Conservation (phyloP, 2,113 vertebrate species). For the Neolamprologus falcicula region DNA sequence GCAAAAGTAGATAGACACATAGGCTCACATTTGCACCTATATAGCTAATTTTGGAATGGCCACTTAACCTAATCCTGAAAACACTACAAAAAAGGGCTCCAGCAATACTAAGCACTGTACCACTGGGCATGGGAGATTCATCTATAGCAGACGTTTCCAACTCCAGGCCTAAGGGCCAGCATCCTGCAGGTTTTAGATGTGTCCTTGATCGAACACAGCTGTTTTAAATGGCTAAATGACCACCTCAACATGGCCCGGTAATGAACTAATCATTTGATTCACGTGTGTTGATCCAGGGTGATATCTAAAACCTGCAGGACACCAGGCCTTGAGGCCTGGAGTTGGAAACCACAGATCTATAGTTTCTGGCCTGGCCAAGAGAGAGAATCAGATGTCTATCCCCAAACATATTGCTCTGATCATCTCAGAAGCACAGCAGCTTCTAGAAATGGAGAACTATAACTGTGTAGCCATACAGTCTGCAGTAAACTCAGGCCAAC, state of each 20-base stretch:
- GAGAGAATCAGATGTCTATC: background rate
- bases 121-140: background rate
- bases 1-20: background rate
- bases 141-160: background rate
- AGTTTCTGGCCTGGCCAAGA: background rate
- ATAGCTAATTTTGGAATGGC: background rate
- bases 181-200: background rate
- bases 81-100: background rate
- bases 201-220: background rate
- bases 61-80: background rate
- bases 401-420: conserved; percentile 39
- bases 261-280: background rate
- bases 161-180: background rate
- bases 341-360: background rate
- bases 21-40: background rate
- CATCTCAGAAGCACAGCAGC: background rate
- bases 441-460: conserved; percentile 12
- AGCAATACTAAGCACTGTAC: background rate
- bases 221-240: background rate
- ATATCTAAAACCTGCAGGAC: background rate
- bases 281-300: background rate
- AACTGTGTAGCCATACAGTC: background rate
- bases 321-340: background rate
- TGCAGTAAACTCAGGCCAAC: conserved; percentile 2
- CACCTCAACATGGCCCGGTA: background rate